Percentiles rank a stretch among this genome's conserved stretches.
phyloP scores from a whole-genome alignment of 1,140 invertebrate species.

The Telenomus remus region DNA sequence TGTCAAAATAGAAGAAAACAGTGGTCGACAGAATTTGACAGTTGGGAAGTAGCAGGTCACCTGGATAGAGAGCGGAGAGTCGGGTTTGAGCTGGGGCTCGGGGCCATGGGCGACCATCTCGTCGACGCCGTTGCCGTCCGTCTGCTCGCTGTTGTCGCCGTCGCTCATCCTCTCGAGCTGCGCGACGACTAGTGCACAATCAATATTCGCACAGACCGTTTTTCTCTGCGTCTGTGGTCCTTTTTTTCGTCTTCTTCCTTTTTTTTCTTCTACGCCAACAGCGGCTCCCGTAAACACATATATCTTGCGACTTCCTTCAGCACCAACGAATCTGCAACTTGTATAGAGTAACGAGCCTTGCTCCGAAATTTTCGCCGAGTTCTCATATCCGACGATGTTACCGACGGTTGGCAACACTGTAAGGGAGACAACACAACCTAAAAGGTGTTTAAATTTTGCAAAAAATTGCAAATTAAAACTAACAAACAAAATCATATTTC shows the following conservation, averaged over 20 bases:
- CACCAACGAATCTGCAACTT: constrained; percentile 8
- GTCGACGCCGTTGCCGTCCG: constrained; percentile 63
- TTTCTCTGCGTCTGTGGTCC: constrained; percentile 18
- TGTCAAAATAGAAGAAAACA: no score
- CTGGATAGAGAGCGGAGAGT: constrained; percentile 22
- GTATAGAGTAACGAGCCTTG: neutral
- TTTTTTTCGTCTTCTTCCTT: constrained; percentile 22
- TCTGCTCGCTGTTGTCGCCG: constrained; percentile 56
- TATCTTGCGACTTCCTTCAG: constrained; percentile 40
- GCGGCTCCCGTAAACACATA: constrained; percentile 63
- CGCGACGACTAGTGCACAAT: constrained; percentile 41
- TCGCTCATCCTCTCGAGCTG: constrained; percentile 55
- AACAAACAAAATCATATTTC: no score
- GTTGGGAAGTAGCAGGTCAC: neutral
- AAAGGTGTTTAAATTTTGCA: no score
- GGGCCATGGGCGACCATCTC: constrained; percentile 54
- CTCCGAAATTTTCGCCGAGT: no score
- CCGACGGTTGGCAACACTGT: no score
- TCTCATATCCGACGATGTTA: no score
- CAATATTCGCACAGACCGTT: constrained; percentile 21
- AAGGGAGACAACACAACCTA: no score
- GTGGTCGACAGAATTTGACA: neutral
- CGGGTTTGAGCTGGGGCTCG: constrained; percentile 13
- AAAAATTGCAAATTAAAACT: no score
- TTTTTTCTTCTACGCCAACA: constrained; percentile 48